Conservation (phyloP, 2,888 invertebrate species). For the Drosophila eohydei region DNA sequence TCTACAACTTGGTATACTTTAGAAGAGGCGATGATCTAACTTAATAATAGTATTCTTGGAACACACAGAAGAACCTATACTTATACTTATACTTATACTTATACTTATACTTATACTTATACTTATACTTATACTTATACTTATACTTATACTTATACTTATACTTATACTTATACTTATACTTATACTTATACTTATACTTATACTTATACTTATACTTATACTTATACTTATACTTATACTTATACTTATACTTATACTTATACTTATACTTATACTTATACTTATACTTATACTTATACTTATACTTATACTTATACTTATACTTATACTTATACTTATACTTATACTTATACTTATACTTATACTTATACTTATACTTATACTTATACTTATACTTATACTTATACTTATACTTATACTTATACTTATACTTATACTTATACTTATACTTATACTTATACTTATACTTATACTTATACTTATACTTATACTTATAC, state of each 20-base stretch:
- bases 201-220: constrained; percentile 1
- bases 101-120: constrained; percentile 3
- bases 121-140: constrained; percentile 2
- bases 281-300: constrained; percentile 3
- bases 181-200: not conserved
- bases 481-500: constrained; percentile 3
- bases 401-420: constrained; percentile 1
- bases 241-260: too few relatives aligned
- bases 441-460: too few relatives aligned
- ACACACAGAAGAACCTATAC: not conserved
- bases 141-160: constrained; percentile 3
- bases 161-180: constrained; percentile 2
- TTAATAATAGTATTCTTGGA: too few relatives aligned
- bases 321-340: constrained; percentile 3
- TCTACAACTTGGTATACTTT: too few relatives aligned
- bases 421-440: not conserved
- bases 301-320: constrained; percentile 2
- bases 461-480: constrained; percentile 3
- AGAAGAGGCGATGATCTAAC: too few relatives aligned
- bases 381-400: not conserved
- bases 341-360: constrained; percentile 3
- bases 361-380: not conserved
- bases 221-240: not conserved
- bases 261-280: not conserved
- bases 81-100: constrained; percentile 3